A percentile compares a stretch with the other conserved stretches of the same genome.
Evolutionary conservation across 2,113 vertebrate genomes (phyloP).

Genomic region (Xenus cinereus): DNA sequence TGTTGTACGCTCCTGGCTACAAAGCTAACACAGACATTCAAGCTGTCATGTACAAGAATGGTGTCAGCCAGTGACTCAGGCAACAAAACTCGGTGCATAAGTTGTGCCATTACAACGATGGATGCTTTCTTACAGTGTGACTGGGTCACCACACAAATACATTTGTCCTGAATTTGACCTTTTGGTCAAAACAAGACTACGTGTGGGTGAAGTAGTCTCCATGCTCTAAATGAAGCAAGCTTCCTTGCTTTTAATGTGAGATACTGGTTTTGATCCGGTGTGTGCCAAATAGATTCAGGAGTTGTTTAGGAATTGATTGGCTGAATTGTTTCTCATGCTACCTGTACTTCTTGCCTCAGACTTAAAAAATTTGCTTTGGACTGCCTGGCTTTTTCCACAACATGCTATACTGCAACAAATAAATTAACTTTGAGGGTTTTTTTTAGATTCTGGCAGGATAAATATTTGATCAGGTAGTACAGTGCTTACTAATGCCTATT

Average conservation of each 20-base stretch:
- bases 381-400: background rate
- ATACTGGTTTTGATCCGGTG: background rate
- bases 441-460: background rate
- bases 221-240: background rate
- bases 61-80: background rate
- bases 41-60: background rate
- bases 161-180: background rate
- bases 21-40: background rate
- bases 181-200: background rate
- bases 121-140: background rate
- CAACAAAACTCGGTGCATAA: background rate
- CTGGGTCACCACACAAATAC: background rate
- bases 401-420: fast-evolving
- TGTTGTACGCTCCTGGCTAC: background rate
- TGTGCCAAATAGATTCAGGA: background rate
- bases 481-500: background rate
- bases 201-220: background rate
- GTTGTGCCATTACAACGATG: background rate
- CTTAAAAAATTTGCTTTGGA: background rate
- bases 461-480: background rate
- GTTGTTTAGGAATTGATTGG: background rate
- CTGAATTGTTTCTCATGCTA: background rate
- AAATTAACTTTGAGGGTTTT: background rate
- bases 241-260: background rate
- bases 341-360: background rate